Evolutionary conservation across 1,140 invertebrate genomes (phyloP).

Genomic region (Ceratina japonica): DNA sequence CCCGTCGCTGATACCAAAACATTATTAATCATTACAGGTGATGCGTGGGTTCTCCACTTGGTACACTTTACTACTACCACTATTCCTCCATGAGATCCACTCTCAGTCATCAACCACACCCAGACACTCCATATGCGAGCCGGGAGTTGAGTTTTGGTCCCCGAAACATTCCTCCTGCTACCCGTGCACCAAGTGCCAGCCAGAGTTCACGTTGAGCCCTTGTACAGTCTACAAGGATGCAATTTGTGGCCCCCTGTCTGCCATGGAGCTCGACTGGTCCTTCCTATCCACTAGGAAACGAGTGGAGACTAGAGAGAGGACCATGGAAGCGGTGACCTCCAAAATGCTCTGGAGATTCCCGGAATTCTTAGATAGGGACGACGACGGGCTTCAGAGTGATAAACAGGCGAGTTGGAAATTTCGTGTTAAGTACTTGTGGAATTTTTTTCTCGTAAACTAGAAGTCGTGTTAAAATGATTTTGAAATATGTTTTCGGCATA

Average conservation of each 20-base stretch:
- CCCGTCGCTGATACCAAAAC: too few species aligned
- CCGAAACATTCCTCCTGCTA: conserved; percentile 80
- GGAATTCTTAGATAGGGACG: conserved; percentile 14
- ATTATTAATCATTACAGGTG: too few species aligned
- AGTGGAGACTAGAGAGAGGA: conserved; percentile 45
- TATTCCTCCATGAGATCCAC: conserved; percentile 28
- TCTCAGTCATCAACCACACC: conserved; percentile 71
- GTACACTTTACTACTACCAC: too few species aligned
- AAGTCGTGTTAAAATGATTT: too few species aligned
- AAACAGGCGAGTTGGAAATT: too few species aligned
- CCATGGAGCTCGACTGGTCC: conserved; percentile 81
- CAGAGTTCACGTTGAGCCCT: conserved; percentile 81
- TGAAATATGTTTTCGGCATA: too few species aligned
- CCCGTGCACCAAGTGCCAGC: conserved; percentile 83
- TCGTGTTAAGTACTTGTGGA: too few species aligned
- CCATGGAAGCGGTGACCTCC: conserved; percentile 50
- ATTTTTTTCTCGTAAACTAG: too few species aligned
- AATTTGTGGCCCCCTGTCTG: conserved; percentile 82
- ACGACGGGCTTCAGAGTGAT: conserved; percentile 3
- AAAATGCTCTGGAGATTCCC: conserved; percentile 54
- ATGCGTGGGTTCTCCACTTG: too few species aligned
- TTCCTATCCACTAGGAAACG: conserved; percentile 69
- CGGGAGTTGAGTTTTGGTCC: conserved; percentile 81
- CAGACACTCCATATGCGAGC: conserved; percentile 76
- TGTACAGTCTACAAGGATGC: conserved; percentile 84